A percentile compares a stretch with the other conserved stretches of the same genome.
Conservation (phyloP, 2,797 vertebrate species). For the Xenentodon cancila region DNA sequence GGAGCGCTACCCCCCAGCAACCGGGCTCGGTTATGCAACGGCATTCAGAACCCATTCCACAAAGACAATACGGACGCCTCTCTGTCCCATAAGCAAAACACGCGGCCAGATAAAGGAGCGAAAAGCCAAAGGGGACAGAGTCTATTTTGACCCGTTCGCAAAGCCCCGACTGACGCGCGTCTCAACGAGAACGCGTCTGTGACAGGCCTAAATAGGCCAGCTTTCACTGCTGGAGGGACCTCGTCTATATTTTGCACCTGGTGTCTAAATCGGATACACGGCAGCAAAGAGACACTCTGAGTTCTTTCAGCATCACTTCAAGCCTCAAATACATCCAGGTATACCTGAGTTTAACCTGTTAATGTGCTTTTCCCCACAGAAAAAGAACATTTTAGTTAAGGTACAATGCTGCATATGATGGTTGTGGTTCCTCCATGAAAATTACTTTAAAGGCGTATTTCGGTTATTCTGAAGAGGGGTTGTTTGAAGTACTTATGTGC, state of each 20-base stretch:
- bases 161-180: slow-evolving; percentile 49
- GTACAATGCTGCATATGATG: background rate
- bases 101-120: slow-evolving; percentile 59
- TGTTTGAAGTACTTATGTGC: no score
- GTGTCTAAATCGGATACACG: slow-evolving; percentile 49
- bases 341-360: background rate
- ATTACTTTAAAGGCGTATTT: background rate
- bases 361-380: background rate
- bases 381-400: background rate
- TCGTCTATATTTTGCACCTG: slow-evolving; percentile 57
- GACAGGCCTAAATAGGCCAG: slow-evolving; percentile 65
- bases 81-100: slow-evolving; percentile 68
- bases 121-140: slow-evolving; percentile 56
- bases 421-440: background rate
- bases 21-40: slow-evolving; percentile 71
- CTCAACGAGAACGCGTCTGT: slow-evolving; percentile 43
- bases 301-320: slow-evolving; percentile 34
- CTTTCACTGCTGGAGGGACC: slow-evolving; percentile 51
- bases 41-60: slow-evolving; percentile 77
- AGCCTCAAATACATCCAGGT: slow-evolving; percentile 13
- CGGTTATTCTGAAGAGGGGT: no score
- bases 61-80: slow-evolving; percentile 76
- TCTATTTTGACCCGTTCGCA: slow-evolving; percentile 48
- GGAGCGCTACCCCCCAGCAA: slow-evolving; percentile 71
- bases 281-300: slow-evolving; percentile 43